Percentiles rank a stretch among this genome's conserved stretches.
Conservation (phyloP, 2,113 vertebrate species). For the Calyptommatus sinebrachiatus region DNA sequence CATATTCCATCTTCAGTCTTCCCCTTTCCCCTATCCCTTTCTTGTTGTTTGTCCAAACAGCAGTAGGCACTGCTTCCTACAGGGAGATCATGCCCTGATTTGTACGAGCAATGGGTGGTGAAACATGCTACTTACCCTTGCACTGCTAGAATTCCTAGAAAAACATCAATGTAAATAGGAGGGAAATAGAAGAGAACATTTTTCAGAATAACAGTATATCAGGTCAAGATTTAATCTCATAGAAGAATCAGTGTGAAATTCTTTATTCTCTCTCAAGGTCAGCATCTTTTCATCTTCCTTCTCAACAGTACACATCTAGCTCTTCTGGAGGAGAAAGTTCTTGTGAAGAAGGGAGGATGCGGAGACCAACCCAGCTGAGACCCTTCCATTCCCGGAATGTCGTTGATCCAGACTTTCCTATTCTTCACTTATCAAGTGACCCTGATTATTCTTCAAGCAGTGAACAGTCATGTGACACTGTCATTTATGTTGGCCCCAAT, state of each 20-base stretch:
- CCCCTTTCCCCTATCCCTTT: too few species aligned
- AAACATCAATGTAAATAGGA: too few species aligned
- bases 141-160: too few species aligned
- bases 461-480: slow-evolving; percentile 97
- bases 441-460: slow-evolving; percentile 97
- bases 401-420: slow-evolving; percentile 82
- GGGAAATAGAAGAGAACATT: too few species aligned
- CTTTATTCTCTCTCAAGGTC: background rate
- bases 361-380: slow-evolving; percentile 91
- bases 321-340: slow-evolving; percentile 98
- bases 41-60: too few species aligned
- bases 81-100: too few species aligned
- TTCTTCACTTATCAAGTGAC: slow-evolving; percentile 88
- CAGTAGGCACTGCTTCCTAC: too few species aligned
- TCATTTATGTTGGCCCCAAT: slow-evolving; percentile 95
- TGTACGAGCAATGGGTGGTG: too few species aligned
- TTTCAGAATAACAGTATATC: background rate
- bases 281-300: slow-evolving; percentile 1
- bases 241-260: slow-evolving; percentile 4
- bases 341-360: slow-evolving; percentile 96
- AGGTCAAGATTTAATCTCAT: background rate
- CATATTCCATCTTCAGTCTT: too few species aligned
- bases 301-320: slow-evolving; percentile 91
- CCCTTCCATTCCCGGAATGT: slow-evolving; percentile 86
- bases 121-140: too few species aligned